Percentiles rank a stretch among this genome's conserved stretches.
Evolutionary conservation across 2,797 vertebrate species (phyloP).

Genomic region (Stomatorhinus walkeri): DNA sequence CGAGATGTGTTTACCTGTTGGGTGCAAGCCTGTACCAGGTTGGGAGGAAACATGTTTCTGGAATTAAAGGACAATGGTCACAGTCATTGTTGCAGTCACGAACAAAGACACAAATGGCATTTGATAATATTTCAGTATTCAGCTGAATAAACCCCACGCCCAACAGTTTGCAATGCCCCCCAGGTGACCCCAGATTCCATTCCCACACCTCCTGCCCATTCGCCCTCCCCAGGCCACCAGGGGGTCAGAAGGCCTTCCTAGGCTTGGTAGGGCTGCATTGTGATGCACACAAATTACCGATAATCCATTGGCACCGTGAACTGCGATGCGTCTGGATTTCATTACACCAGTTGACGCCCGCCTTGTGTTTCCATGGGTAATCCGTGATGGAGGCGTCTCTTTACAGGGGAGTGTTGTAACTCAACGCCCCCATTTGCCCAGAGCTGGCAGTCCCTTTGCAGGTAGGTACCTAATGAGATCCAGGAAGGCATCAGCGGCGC

Average conservation of each 20-base stretch:
- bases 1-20: slow-evolving; percentile 75
- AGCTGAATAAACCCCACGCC: not conserved
- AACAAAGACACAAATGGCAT: not conserved
- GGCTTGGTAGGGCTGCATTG: not conserved
- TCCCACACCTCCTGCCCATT: not conserved
- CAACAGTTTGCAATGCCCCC: not conserved
- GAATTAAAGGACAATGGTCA: slow-evolving; percentile 44
- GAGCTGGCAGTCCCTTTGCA: not conserved
- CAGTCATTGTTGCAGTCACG: not conserved
- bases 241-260: not conserved
- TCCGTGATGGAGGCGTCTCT: not conserved
- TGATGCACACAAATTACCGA: not conserved
- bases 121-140: not conserved
- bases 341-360: not conserved
- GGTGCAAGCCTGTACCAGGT: slow-evolving; percentile 94
- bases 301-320: not conserved
- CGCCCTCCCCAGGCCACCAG: not conserved
- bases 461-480: slow-evolving; percentile 87
- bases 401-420: not conserved
- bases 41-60: slow-evolving; percentile 99
- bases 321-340: not conserved
- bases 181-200: slow-evolving; percentile 1
- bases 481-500: slow-evolving; percentile 88
- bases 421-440: not conserved
- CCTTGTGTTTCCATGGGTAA: not conserved